Evolutionary conservation across 2,113 vertebrate species (phyloP), one percentile per base, ranked within the genome.

Genomic region (Ovibos moschatus): DNA sequence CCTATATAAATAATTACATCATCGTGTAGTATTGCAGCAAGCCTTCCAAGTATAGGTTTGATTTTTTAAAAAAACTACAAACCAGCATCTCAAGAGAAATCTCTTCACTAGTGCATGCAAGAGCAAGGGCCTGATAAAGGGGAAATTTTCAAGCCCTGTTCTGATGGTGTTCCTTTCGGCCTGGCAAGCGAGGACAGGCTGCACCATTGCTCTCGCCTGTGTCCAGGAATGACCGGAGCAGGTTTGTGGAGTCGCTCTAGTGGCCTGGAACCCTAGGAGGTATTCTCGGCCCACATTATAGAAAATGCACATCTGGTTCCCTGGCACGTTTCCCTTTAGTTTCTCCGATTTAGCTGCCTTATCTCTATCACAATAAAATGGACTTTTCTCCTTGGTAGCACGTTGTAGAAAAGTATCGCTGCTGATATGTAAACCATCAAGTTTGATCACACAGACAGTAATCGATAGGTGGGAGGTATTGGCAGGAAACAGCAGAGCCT

Each of bases 1-100:
- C 98, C 98, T 98, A 97, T 95, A 98, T 98, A 98, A 98, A 98
- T 96, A 95, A 85, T 98, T 87, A 99, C 97, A 98, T 98, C 98
- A 98, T 98, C 95, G 97, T 98, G 96, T 97, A 98, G 97, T 98
- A 98, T 98, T 98, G 98, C 97, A 98, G 94, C 89, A 97, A 97
- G 84, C 51, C 85, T 98, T 99, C 98, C 98, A 98, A 98, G 96
- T 87, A 57, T 85, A 97, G 96, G 51, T 97, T 95, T 87, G 67
- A 96, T 97, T 78, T 97, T 91, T 96, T 2, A 2, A 74, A 88
- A 55, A 4, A 97, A 95, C 92, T 97, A 94, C 94, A 97, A 97
- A 98, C 97, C 96, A 97, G 53, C 47, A 78, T 92, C 95, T 87
- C 94, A 36, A 95, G 90, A 96, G 95, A 97, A 92, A 95, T 79